Conservation (phyloP, 2,797 vertebrate genomes). For the Loris lydekkerianus region DNA sequence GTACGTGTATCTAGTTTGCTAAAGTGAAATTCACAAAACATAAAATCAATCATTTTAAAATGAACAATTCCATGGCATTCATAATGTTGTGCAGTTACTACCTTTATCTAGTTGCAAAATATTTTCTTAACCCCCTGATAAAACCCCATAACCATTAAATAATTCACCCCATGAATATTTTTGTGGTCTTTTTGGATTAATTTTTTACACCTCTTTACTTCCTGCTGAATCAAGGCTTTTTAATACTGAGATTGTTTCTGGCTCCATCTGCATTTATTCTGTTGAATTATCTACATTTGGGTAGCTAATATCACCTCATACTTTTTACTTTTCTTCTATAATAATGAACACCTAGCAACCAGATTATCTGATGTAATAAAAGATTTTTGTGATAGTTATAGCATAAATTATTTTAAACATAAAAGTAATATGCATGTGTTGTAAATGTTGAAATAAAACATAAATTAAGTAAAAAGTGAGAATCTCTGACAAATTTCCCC, state of each 20-base stretch:
- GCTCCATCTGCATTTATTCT: not conserved
- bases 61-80: not conserved
- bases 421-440: not conserved
- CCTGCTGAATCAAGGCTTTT: not conserved
- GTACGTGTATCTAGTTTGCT: not conserved
- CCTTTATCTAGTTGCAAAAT: not conserved
- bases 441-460: conserved; percentile 36
- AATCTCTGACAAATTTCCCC: not conserved
- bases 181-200: conserved; percentile 14
- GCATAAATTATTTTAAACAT: conserved; percentile 49
- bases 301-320: not conserved
- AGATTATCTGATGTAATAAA: not conserved
- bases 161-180: not conserved
- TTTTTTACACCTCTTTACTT: not conserved
- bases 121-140: not conserved
- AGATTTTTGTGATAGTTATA: conserved; percentile 23
- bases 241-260: conserved; percentile 9
- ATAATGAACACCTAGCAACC: not conserved
- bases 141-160: not conserved
- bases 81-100: not conserved
- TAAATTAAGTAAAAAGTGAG: conserved; percentile 18
- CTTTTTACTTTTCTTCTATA: conserved; percentile 50
- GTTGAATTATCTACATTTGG: conserved; percentile 11
- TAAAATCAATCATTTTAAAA: conserved; percentile 12
- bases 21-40: not conserved